Conservation (phyloP, 2,113 vertebrate genomes). For the Mobula birostris region DNA sequence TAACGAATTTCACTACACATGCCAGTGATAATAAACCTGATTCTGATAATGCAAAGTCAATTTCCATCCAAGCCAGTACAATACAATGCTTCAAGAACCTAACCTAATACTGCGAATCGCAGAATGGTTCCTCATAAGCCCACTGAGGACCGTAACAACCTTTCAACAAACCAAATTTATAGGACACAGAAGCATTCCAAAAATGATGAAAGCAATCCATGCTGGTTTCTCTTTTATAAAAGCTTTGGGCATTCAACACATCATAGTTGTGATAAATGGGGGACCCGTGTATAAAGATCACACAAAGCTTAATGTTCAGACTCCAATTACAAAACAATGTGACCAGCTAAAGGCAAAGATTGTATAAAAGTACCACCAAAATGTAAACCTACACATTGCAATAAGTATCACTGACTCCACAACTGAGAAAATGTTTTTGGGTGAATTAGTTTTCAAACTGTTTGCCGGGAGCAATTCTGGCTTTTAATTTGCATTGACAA, state of each 20-base stretch:
- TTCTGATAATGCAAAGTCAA: not conserved
- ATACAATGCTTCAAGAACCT: not conserved
- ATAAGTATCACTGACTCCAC: not conserved
- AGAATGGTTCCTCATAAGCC: not conserved
- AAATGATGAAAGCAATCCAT: not conserved
- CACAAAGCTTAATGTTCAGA: not conserved
- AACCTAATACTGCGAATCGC: not conserved
- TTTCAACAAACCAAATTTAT: not conserved
- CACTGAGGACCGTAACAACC: not conserved
- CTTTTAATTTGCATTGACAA: not conserved
- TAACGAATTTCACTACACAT: too few relatives aligned
- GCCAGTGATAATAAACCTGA: too few relatives aligned
- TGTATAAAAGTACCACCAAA: not conserved
- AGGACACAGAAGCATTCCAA: not conserved
- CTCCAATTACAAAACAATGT: not conserved
- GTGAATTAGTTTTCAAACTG: not conserved
- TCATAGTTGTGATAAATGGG: conserved; percentile 9
- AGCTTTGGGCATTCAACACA: conserved; percentile 10
- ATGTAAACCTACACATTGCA: not conserved
- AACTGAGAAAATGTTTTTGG: not conserved
- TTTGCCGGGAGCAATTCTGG: not conserved
- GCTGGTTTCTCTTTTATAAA: not conserved
- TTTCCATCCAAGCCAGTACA: not conserved
- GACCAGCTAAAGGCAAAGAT: not conserved
- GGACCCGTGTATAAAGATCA: not conserved